These are phyloP conservation scores for Cynaeus angustus DNA, from an alignment of 2,888 invertebrate genomes.

Conservation along the genomic window DNA sequence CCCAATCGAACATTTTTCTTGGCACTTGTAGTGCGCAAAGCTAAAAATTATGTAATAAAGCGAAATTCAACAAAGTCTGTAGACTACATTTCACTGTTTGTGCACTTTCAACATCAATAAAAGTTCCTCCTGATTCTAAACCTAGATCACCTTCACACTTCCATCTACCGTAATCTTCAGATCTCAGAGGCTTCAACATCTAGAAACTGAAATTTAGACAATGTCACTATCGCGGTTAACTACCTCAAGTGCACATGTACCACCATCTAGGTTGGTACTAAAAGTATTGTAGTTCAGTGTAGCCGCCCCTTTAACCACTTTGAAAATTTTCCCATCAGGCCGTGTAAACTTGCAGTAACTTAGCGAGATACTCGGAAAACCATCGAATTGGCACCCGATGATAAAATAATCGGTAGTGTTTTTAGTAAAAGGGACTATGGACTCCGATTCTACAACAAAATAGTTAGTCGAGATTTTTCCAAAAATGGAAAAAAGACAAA, in stretches of 20 bases:
- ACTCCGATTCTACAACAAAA: neutral
- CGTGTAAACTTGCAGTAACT: conserved; percentile 47
- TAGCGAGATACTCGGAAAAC: neutral
- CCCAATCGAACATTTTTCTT: conserved; percentile 7
- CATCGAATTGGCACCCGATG: conserved; percentile 48
- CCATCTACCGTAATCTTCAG: conserved; percentile 51
- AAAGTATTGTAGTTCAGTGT: conserved; percentile 46
- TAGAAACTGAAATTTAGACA: conserved; percentile 20
- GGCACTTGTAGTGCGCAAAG: neutral
- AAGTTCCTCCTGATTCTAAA: neutral
- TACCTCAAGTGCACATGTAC: conserved; percentile 51
- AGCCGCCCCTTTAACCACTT: conserved; percentile 33
- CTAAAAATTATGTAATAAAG: conserved; percentile 1
- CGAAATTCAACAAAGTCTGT: neutral
- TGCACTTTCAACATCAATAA: neutral
- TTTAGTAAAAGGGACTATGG: neutral
- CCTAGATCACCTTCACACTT: conserved; percentile 39
- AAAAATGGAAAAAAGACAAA: neutral
- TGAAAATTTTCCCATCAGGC: conserved; percentile 41
- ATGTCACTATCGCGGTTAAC: neutral
- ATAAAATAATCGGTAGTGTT: conserved; percentile 23
- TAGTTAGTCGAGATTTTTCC: neutral
- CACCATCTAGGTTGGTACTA: conserved; percentile 44
- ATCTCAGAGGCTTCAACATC: conserved; percentile 49
- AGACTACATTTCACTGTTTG: neutral